Percentiles rank a stretch among this genome's conserved stretches.
Evolutionary conservation across 2,797 vertebrate genomes (phyloP).

Genomic region (Uromys caudimaculatus): DNA sequence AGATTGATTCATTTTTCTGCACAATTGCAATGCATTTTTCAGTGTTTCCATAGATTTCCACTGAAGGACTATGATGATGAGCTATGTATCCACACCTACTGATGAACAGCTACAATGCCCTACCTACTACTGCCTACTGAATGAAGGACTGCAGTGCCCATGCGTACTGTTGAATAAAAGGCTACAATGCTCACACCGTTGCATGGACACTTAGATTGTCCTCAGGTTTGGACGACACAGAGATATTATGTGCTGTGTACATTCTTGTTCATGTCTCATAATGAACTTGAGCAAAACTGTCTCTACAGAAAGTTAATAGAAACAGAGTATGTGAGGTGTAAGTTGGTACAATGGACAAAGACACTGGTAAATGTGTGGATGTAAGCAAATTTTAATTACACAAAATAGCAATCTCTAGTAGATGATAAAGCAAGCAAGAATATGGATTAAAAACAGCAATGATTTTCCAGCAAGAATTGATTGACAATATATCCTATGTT

Average conservation of each 20-base stretch:
- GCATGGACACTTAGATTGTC: neutral
- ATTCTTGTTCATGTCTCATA: neutral
- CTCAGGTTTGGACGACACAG: neutral
- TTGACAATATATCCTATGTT: neutral
- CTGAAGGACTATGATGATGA: neutral
- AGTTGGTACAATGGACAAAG: neutral
- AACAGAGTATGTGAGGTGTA: neutral
- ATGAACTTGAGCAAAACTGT: neutral
- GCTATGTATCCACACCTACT: neutral
- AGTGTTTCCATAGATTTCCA: conserved; percentile 39
- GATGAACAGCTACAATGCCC: neutral
- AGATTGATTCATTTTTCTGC: neutral
- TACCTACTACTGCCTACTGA: neutral
- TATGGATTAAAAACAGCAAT: neutral
- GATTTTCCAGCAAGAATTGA: neutral
- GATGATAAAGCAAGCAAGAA: neutral
- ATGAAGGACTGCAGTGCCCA: neutral
- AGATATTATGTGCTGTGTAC: neutral
- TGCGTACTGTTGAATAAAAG: neutral
- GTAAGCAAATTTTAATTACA: neutral
- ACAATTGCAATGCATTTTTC: conserved; percentile 12
- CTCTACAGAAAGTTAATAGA: conserved; percentile 4
- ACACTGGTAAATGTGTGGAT: neutral
- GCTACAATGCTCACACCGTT: neutral
- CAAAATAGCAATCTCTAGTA: neutral